Percentiles rank a stretch among this genome's conserved stretches.
Evolutionary conservation across 2,797 vertebrate genomes (phyloP).

Genomic region (Melanotaenia pygmaea): DNA sequence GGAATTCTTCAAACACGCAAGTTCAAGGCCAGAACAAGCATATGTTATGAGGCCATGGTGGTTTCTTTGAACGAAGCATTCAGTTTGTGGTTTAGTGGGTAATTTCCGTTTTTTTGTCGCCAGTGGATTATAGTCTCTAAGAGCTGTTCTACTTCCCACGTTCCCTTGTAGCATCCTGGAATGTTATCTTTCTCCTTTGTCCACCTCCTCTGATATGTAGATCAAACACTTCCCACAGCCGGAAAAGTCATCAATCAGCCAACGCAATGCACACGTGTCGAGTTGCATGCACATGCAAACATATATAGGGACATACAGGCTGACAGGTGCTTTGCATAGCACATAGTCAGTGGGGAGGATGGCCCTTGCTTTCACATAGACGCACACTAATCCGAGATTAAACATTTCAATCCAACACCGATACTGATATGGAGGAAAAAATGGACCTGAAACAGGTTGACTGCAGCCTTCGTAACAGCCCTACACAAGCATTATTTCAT

Average conservation of each 20-base stretch:
- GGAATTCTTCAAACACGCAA: conserved; percentile 38
- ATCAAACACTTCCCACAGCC: conserved; percentile 76
- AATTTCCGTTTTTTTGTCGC: conserved; percentile 63
- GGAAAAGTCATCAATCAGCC: conserved; percentile 77
- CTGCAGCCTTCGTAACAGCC: conserved; percentile 2
- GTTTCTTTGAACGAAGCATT: conserved; percentile 44
- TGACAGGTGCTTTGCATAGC: background rate
- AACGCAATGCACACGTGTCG: conserved; percentile 47
- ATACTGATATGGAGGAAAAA: conserved; percentile 17
- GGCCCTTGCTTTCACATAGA: conserved; percentile 26
- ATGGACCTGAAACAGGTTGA: conserved; percentile 10
- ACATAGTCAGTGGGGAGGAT: background rate
- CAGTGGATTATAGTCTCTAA: conserved; percentile 46
- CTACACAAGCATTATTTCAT: background rate
- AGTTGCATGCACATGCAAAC: conserved; percentile 16
- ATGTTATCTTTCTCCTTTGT: conserved; percentile 74
- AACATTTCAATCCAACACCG: conserved; percentile 19
- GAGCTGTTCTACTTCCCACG: conserved; percentile 70
- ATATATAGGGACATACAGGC: conserved; percentile 17
- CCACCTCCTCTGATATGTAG: conserved; percentile 76
- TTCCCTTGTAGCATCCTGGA: conserved; percentile 76
- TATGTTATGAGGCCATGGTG: conserved; percentile 23
- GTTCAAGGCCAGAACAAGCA: conserved; percentile 7
- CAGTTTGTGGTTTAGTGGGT: conserved; percentile 57
- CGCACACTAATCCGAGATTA: conserved; percentile 21